Evolutionary conservation across 2,113 vertebrate species (phyloP).

Genomic region (Aspidoscelis tigris): DNA sequence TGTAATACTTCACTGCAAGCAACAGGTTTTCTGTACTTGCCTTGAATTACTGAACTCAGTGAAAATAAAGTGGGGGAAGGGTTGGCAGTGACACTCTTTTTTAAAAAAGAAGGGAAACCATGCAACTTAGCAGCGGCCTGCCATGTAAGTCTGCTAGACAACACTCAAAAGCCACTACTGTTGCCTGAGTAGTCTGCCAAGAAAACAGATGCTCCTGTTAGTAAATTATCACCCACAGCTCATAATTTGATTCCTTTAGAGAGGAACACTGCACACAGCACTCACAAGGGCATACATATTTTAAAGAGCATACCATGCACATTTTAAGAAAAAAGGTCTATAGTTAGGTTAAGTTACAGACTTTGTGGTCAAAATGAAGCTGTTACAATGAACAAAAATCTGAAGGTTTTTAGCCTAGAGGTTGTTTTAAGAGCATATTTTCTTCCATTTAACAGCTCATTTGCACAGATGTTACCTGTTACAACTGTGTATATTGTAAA

Average conservation of each 20-base stretch:
- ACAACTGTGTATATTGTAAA: slow-evolving; percentile 29
- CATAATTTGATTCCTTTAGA: slow-evolving; percentile 55
- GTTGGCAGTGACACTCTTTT: too few species aligned
- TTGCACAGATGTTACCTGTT: slow-evolving; percentile 30
- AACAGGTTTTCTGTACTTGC: too few species aligned
- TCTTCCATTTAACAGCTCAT: slow-evolving; percentile 40
- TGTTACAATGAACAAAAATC: neutral
- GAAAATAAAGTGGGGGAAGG: neutral
- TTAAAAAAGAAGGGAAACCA: slow-evolving; percentile 51
- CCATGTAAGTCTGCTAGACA: slow-evolving; percentile 65
- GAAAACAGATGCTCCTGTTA: slow-evolving; percentile 75
- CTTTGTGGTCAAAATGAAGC: slow-evolving; percentile 6
- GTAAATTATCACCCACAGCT: slow-evolving; percentile 71
- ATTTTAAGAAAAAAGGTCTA: slow-evolving; percentile 3
- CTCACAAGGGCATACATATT: slow-evolving; percentile 15
- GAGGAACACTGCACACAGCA: slow-evolving; percentile 41
- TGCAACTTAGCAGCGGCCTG: slow-evolving; percentile 62
- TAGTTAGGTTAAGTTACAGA: slow-evolving; percentile 29
- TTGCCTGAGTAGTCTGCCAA: slow-evolving; percentile 66
- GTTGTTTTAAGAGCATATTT: slow-evolving; percentile 10
- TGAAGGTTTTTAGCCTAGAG: slow-evolving; percentile 8
- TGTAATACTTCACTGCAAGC: too few species aligned
- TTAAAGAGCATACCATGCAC: neutral
- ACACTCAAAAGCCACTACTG: slow-evolving; percentile 56
- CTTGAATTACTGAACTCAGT: neutral